Conservation (phyloP, 2,888 invertebrate genomes). For the Calliopum simillimum region DNA sequence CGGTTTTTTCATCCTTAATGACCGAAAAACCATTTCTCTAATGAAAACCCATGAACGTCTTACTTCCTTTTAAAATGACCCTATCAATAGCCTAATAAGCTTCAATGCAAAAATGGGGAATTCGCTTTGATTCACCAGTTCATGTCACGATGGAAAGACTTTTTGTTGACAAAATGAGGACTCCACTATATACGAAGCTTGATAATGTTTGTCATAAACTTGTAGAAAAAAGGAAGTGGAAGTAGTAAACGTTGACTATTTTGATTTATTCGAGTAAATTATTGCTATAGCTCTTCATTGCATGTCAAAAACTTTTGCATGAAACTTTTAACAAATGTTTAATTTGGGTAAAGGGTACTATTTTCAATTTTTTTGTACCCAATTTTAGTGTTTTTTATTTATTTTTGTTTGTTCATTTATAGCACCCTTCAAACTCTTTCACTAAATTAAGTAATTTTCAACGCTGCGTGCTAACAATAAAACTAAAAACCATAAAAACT, state of each 20-base stretch:
- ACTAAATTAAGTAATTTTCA: slow-evolving; percentile 16
- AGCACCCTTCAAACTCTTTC: neutral
- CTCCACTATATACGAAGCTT: neutral
- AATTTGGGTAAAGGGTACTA: too few species aligned
- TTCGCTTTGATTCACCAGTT: slow-evolving; percentile 16
- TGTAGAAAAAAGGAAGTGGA: too few species aligned
- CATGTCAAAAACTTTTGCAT: neutral
- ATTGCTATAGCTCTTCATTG: neutral
- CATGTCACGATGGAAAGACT: neutral
- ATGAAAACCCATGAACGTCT: too few species aligned
- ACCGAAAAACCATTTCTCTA: too few species aligned
- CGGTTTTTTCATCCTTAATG: too few species aligned
- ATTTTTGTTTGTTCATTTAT: neutral
- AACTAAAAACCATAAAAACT: neutral
- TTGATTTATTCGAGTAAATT: slow-evolving; percentile 17
- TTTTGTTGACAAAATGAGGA: neutral
- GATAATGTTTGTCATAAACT: slow-evolving; percentile 34
- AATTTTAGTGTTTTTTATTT: neutral
- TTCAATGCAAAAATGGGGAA: slow-evolving; percentile 10
- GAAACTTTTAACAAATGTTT: too few species aligned
- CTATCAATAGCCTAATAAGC: too few species aligned
- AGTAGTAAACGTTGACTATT: neutral
- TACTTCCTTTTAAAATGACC: too few species aligned
- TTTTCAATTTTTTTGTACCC: neutral
- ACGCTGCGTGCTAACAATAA: slow-evolving; percentile 6